Evolutionary conservation across 2,113 vertebrate genomes (phyloP).

Genomic region (Melierax canorus): DNA sequence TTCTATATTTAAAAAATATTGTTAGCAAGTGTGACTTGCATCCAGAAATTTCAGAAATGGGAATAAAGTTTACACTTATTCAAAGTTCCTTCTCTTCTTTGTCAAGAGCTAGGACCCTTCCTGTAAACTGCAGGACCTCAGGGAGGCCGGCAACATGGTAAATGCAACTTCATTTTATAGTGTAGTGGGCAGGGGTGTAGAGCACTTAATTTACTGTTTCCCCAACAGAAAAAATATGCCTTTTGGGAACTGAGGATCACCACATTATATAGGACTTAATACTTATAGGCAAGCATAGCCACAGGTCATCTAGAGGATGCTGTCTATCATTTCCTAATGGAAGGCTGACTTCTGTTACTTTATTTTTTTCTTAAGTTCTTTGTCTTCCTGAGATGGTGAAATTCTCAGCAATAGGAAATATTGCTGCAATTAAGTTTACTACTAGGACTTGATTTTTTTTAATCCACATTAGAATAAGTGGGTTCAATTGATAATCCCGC

Average conservation of each 20-base stretch:
- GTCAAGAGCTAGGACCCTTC: not conserved
- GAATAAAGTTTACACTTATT: not conserved
- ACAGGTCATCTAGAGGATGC: not conserved
- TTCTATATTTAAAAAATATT: conserved; percentile 74
- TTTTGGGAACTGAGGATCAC: not conserved
- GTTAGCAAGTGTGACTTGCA: conserved; percentile 70
- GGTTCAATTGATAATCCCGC: not conserved
- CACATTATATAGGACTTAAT: not conserved
- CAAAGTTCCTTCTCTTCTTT: not conserved
- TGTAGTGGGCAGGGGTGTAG: not conserved
- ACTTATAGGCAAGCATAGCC: not conserved
- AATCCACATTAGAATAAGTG: not conserved
- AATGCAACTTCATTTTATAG: not conserved
- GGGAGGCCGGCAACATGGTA: not conserved
- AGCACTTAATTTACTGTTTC: not conserved
- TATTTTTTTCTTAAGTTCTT: not conserved
- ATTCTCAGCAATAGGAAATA: not conserved
- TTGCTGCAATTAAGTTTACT: not conserved
- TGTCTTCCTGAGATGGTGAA: not conserved
- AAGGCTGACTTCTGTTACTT: not conserved
- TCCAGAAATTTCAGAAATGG: conserved; percentile 53
- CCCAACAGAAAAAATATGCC: not conserved
- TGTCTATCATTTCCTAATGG: not conserved
- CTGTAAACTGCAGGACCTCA: not conserved
- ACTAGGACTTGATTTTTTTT: not conserved